Percentiles rank a stretch among this genome's conserved stretches.
Evolutionary conservation across 2,113 vertebrate species (phyloP).

Genomic region (Merops nubicus): DNA sequence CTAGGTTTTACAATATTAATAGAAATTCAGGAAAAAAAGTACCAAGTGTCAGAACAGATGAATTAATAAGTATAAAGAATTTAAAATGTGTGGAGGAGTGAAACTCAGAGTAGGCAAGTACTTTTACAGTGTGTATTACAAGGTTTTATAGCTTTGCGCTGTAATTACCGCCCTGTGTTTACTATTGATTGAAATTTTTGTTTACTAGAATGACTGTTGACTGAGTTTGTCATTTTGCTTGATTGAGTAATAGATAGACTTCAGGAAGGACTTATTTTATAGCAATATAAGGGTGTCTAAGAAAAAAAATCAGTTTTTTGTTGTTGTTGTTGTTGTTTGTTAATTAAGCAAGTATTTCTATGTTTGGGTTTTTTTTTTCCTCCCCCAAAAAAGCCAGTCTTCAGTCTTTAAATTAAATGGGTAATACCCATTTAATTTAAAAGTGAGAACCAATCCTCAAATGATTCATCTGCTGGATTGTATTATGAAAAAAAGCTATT

Average conservation of each 20-base stretch:
- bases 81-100: neutral
- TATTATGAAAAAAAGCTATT: neutral
- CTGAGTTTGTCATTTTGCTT: neutral
- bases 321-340: too few species aligned
- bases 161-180: neutral
- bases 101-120: neutral
- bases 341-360: neutral
- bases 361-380: neutral
- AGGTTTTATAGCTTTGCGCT: neutral
- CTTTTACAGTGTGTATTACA: neutral
- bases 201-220: neutral
- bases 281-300: neutral
- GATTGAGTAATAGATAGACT: neutral
- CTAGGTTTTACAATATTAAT: neutral
- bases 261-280: neutral
- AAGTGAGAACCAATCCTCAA: neutral
- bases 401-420: too few species aligned
- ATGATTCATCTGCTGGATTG: neutral
- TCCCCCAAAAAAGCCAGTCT: accelerated
- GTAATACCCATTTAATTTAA: neutral
- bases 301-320: too few species aligned
- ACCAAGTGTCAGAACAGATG: neutral
- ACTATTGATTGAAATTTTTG: neutral
- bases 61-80: neutral
- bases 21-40: neutral